Base-by-base conservation (phyloP, 2,113 vertebrate genomes). In the Spea bombifrons region DNA sequence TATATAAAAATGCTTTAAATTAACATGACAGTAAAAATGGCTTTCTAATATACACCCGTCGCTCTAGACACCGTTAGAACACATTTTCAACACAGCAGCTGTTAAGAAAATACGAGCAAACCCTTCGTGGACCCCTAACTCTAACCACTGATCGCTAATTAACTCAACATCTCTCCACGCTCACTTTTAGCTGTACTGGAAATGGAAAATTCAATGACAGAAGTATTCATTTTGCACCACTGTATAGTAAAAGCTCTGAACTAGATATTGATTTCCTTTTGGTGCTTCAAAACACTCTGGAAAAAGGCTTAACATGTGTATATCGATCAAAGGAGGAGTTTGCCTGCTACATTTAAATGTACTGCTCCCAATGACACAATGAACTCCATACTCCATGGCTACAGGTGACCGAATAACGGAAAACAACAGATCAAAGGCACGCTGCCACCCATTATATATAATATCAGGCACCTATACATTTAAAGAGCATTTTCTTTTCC, bases 191-290 rank as follows among this genome's bases (percentile, higher is more conserved):
- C 43, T 3, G 64, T 68, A 57, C 64, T 74, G 64, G 70, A 80
- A 80, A 74, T 61, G 50, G n/a, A 74, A 80, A 73, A 74, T 73
- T 74, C 78, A 68, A 67, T 80, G 71, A 57, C 64, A 74, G 65
- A 80, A 74, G 71, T 80, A 80, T 80, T 80, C 78, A 80, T 80
- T 74, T 74, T 80, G 64, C 65, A 74, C 78, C 12, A 53, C 53
- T 65, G 13, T 68, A 59, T 55, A 80, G 45, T 74, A 53, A 80
- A 80, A 74, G 78, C 78, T 67, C 47, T 12, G 78, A 64, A 80
- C 71, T 68, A 68, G 67, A 48, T 80, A 80, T 80, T 68, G 78
- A 80, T 80, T 74, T 72, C 68, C 63, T 52, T 61, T 12, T 53
- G 15, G 15, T 13, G 64, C 71, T 61, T 80, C 16, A 74, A 71